phyloP scores from a whole-genome alignment of 2,113 vertebrate genomes.

The Quiscalus mexicanus region DNA sequence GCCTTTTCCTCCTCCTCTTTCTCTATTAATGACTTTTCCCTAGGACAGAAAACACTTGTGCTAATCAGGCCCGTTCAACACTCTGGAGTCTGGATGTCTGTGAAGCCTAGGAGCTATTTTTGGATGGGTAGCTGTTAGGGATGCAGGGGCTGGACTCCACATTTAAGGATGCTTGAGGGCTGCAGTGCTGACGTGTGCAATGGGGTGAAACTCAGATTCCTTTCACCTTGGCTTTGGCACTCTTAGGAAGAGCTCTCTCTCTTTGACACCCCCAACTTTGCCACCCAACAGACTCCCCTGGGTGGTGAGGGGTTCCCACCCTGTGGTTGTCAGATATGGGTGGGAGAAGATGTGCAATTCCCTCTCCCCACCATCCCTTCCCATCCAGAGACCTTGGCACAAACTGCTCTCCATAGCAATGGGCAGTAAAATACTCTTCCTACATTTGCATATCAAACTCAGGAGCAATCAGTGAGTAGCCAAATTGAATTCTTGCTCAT shows the following conservation, averaged over 20 bases:
- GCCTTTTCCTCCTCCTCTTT: not conserved
- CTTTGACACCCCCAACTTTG: constrained; percentile 20
- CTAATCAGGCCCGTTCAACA: not conserved
- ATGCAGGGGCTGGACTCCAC: not conserved
- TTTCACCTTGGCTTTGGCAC: constrained; percentile 32
- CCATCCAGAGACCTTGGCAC: not conserved
- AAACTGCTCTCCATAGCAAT: not conserved
- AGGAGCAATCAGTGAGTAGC: not conserved
- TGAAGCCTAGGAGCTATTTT: not conserved
- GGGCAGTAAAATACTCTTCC: not conserved
- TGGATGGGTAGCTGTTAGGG: not conserved
- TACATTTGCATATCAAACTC: not conserved
- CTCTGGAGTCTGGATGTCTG: not conserved
- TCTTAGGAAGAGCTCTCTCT: constrained; percentile 22
- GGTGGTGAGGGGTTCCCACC: not conserved
- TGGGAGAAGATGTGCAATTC: not conserved
- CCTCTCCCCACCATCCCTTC: not conserved
- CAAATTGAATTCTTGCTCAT: not conserved
- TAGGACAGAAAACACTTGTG: not conserved
- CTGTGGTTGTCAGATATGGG: not conserved
- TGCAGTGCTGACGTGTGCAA: not conserved
- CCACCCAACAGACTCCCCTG: constrained; percentile 26
- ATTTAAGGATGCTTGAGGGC: not conserved
- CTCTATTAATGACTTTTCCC: not conserved
- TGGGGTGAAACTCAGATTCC: not conserved